Base-by-base conservation (phyloP, 2,888 invertebrate genomes). In the Brassicogethes aeneus region DNA sequence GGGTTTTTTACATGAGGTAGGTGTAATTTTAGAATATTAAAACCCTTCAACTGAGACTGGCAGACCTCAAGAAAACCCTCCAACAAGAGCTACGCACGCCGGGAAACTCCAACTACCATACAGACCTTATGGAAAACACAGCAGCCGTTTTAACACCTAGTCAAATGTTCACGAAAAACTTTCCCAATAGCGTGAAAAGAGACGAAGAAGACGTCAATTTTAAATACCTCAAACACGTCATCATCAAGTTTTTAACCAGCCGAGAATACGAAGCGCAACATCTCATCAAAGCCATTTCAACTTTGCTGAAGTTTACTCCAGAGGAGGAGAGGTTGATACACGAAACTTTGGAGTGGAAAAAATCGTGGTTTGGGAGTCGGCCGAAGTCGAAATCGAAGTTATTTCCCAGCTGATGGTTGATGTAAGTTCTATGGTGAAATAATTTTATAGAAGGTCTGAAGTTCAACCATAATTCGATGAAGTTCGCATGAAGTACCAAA, bases 191-290 rank as follows among this genome's bases (percentile, higher is more conserved):
- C 33, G 68, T 62, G 38, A 54, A 54, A 36, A 59, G 64, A 39
- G 66, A 67, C 47, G 74, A 73, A 54, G 77, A 82, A 44, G 84
- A 86, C 57, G 79, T 87, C 36, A 88, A 85, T 69, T 85, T 86
- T 60, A 79, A 80, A 63, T 94, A 94, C 66, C 73, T 94, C 42
- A 93, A 92, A 62, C 92, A 94, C 70, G 94, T 94, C 48, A 80
- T 94, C 46, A 82, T 94, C 2, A 90, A 92, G 62, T 94, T 94
- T 69, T 75, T 94, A 57, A 93, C 93, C 0, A 84, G 88, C 62
- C 75, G 88, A 47, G 93, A 93, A 68, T 74, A 82, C 17, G 82
- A 93, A 75, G 92, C 93, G 31, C 76, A 90, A 15, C 93, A 94
- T 66, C 71, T 94, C 57, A 90, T 91, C 10, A 80, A 87, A 59